Evolutionary conservation across 1,140 invertebrate genomes (phyloP).

Genomic region (Ylistrum balloti): DNA sequence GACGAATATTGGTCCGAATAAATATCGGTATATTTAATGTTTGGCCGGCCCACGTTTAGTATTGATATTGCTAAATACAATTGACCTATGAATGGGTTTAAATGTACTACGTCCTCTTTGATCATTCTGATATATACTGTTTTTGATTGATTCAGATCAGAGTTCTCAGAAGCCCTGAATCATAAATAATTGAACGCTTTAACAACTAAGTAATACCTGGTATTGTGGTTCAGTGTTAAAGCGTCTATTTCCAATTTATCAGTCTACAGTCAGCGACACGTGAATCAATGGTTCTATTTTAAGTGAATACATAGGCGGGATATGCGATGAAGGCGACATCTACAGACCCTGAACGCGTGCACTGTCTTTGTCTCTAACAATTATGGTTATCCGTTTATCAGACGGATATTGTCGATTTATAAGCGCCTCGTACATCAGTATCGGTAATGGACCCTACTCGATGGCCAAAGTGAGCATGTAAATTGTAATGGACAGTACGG

Average conservation of each 20-base stretch:
- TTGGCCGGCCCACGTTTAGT: too few relatives aligned
- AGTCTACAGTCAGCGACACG: neutral
- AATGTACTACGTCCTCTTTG: too few relatives aligned
- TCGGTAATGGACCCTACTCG: neutral
- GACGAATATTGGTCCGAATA: too few relatives aligned
- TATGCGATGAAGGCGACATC: neutral
- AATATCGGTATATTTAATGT: too few relatives aligned
- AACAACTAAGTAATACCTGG: too few relatives aligned
- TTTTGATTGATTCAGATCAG: too few relatives aligned
- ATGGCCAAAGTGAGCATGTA: neutral
- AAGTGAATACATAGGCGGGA: neutral
- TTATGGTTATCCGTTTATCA: neutral
- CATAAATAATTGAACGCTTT: too few relatives aligned
- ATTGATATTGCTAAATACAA: too few relatives aligned
- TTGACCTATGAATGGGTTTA: too few relatives aligned
- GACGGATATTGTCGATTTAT: neutral
- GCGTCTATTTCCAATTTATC: neutral
- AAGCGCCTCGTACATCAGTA: neutral
- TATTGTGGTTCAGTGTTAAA: constrained; percentile 4
- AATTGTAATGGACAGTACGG: neutral
- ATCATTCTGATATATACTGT: too few relatives aligned
- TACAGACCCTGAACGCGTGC: neutral
- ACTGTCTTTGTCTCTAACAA: neutral
- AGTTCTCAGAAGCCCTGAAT: too few relatives aligned
- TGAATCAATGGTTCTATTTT: neutral